Percentiles rank a stretch among this genome's conserved stretches.
Evolutionary conservation across 2,797 vertebrate species (phyloP).

Genomic region (Danio kyathit): DNA sequence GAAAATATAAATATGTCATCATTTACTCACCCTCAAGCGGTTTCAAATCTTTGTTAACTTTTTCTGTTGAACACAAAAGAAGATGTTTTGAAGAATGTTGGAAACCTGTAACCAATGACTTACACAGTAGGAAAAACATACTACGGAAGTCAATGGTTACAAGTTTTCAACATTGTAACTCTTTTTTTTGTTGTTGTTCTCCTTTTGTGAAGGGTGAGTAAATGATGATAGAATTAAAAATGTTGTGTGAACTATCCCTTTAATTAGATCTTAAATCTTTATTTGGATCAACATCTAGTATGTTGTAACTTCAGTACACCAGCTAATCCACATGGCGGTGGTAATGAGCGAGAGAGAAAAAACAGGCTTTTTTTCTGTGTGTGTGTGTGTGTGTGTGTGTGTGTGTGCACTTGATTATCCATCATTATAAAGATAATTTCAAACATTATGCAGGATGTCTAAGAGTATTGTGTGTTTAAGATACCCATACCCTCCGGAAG

Average conservation of each 20-base stretch:
- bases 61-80: too few species aligned
- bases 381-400: too few species aligned
- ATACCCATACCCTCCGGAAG: background rate
- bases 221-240: background rate
- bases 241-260: background rate
- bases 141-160: too few species aligned
- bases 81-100: too few species aligned
- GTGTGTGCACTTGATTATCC: background rate
- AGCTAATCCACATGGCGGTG: constrained; percentile 30
- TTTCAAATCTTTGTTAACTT: too few species aligned
- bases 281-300: background rate
- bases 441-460: background rate
- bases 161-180: too few species aligned
- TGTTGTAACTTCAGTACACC: background rate
- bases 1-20: too few species aligned
- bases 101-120: too few species aligned
- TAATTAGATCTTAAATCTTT: background rate
- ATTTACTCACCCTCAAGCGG: too few species aligned
- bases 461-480: background rate
- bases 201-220: background rate
- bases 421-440: background rate
- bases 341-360: constrained; percentile 29
- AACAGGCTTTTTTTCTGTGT: background rate
- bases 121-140: too few species aligned
- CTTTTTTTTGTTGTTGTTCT: too few species aligned